Evolutionary conservation across 2,888 invertebrate species (phyloP).

Genomic region (Cephus sareptanus): DNA sequence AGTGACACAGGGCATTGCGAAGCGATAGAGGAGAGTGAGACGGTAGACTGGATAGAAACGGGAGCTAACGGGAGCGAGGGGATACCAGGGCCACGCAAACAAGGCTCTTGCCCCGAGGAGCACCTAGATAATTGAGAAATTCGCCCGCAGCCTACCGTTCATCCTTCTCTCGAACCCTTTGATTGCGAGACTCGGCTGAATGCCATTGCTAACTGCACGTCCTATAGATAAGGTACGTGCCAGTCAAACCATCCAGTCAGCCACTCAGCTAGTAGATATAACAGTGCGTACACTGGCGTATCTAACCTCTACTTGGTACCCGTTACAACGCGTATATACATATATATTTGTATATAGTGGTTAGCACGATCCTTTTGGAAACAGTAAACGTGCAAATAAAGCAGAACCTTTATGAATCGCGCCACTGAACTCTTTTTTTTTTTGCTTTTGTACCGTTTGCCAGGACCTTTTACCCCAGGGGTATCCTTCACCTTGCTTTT

Average conservation of each 20-base stretch:
- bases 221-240: too few relatives aligned
- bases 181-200: constrained; percentile 1
- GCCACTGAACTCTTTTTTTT: neutral
- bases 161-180: constrained; percentile 1
- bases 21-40: too few relatives aligned
- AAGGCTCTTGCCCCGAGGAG: constrained; percentile 9
- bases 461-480: neutral
- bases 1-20: too few relatives aligned
- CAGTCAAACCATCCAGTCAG: neutral
- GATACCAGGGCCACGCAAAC: constrained; percentile 6
- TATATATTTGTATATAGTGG: neutral
- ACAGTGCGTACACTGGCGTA: neutral
- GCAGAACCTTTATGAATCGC: neutral
- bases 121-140: constrained; percentile 12
- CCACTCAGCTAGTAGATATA: neutral
- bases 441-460: neutral
- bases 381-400: neutral
- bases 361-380: neutral
- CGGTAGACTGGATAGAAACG: too few relatives aligned
- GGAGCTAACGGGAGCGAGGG: neutral
- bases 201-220: too few relatives aligned
- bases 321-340: neutral
- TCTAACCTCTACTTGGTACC: neutral
- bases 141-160: constrained; percentile 9
- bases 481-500: neutral